Conservation (phyloP, 2,888 invertebrate genomes). For the Cephus pygmeus region DNA sequence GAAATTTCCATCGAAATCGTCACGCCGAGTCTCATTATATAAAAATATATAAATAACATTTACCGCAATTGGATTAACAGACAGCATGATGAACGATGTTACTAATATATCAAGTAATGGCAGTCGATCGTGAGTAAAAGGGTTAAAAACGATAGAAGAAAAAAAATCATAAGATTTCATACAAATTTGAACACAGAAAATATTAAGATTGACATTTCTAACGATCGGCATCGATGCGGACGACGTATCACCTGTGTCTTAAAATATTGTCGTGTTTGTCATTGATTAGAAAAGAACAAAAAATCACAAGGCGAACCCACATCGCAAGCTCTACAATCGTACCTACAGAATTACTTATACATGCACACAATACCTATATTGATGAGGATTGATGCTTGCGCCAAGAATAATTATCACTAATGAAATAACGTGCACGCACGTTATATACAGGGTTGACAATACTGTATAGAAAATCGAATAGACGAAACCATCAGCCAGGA, state of each 20-base stretch:
- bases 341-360: not conserved
- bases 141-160: not conserved
- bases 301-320: not conserved
- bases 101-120: no score
- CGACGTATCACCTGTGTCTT: not conserved
- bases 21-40: not conserved
- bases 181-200: not conserved
- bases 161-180: not conserved
- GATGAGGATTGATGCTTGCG: no score
- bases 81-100: no score
- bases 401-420: no score
- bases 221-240: not conserved
- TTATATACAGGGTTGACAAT: not conserved
- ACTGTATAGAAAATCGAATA: not conserved
- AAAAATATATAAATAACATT: not conserved
- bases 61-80: not conserved
- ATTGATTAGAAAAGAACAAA: not conserved
- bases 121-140: no score
- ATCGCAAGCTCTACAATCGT: not conserved
- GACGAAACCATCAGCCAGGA: not conserved
- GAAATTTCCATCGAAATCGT: not conserved
- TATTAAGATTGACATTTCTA: not conserved
- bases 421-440: not conserved
- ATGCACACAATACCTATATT: not conserved
- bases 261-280: not conserved